phyloP scores from a whole-genome alignment of 2,797 vertebrate genomes.

The Darevskia mixta region DNA sequence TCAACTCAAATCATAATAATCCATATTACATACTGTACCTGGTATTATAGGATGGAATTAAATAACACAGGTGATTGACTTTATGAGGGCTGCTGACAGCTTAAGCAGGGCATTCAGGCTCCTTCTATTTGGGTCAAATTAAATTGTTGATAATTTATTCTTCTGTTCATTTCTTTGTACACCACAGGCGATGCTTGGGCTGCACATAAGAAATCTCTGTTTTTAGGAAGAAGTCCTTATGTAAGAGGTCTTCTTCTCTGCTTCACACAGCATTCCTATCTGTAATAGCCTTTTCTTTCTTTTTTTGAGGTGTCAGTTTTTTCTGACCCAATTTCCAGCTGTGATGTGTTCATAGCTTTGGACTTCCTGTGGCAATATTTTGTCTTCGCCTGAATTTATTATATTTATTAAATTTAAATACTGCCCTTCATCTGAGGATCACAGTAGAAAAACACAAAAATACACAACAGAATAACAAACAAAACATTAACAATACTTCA shows the following conservation, averaged over 20 bases:
- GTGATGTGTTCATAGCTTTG: background rate
- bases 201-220: background rate
- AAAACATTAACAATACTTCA: conserved; percentile 3
- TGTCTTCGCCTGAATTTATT: conserved; percentile 3
- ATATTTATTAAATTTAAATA: too few relatives aligned
- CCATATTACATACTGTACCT: conserved; percentile 49
- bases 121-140: conserved; percentile 69
- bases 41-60: conserved; percentile 58
- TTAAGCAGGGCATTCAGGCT: conserved; percentile 59
- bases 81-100: conserved; percentile 52
- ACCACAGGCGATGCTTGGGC: background rate
- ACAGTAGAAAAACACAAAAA: too few relatives aligned
- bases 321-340: rapidly evolving
- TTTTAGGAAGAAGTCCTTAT: conserved; percentile 21
- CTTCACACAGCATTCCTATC: conserved; percentile 6
- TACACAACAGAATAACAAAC: too few relatives aligned
- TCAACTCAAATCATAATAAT: conserved; percentile 67
- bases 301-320: conserved; percentile 7
- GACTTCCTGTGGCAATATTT: conserved; percentile 2
- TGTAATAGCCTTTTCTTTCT: background rate
- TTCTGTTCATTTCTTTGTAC: conserved; percentile 50
- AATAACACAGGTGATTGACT: conserved; percentile 60
- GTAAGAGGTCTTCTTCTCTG: conserved; percentile 18
- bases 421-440: too few relatives aligned
- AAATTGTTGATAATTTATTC: conserved; percentile 73